Base-by-base conservation (phyloP, 2,113 vertebrate genomes). In the Apodemus sylvaticus region DNA sequence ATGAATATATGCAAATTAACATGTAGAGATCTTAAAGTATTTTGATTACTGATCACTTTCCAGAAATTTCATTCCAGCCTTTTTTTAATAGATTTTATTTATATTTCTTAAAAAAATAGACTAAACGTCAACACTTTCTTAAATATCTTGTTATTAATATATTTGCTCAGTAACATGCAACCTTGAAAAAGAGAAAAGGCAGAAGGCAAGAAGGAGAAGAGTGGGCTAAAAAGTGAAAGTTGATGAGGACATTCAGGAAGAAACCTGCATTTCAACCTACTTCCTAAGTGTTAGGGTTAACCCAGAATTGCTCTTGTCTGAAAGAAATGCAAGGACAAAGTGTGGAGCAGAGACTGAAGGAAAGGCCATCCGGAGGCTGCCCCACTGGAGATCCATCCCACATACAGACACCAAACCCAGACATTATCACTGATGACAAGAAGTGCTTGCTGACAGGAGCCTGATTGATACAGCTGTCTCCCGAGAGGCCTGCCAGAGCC, bases 221-320 rank as follows among this genome's bases (percentile, higher is more conserved):
- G n/a, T 83, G 79, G 39, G 68, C 53, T 70, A 53, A 86, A 85
- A 86, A 83, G 60, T 7, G 11, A 64, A 83, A 97, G 97, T 29
- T 71, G 97, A 96, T 95, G 88, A 95, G 89, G 86, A 92, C 26
- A 79, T 66, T 48, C 36, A 89, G 16, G 19, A 20, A 88, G 7
- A 39, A 71, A 71, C 0, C 4, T 89, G 1, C 66, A 48, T 36
- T 91, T 96, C 71, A 87, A 68, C 81, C 36, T 62, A 53, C 92
- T 88, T 95, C 34, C 34, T 42, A 90, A 24, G 16, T 76, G 13
- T 79, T 60, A 53, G n/a, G 9, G 60, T 62, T 62, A 62, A 24
- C 60, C 58, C 58, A 58, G 58, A 55, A 55, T 55, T 55, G 53
- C 14, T 55, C 53, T 13, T 55, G 53, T 55, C 53, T 55, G 14